Evolutionary conservation across 2,113 vertebrate genomes (phyloP).

Genomic region (Callorhinus ursinus): DNA sequence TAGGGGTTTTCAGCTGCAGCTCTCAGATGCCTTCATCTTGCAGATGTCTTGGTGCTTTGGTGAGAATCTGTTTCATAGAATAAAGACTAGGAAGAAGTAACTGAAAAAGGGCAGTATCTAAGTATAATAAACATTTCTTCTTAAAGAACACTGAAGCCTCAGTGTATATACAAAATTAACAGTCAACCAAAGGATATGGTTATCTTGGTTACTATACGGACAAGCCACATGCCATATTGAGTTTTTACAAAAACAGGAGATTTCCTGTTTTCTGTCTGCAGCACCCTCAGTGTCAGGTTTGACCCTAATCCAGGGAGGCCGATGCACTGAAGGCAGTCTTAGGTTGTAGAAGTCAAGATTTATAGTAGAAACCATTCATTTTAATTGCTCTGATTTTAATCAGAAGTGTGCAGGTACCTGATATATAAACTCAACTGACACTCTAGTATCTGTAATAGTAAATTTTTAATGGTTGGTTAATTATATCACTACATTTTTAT

Average conservation of each 20-base stretch:
- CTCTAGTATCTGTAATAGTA: slow-evolving; percentile 83
- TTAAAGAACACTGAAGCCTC: not conserved
- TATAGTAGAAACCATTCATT: not conserved
- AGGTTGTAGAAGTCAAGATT: not conserved
- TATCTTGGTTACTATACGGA: not conserved
- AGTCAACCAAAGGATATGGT: not conserved
- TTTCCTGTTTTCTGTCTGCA: not conserved
- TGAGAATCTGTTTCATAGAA: not conserved
- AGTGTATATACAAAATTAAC: not conserved
- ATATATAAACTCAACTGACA: slow-evolving; percentile 75
- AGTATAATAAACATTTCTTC: not conserved
- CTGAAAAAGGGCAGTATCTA: not conserved
- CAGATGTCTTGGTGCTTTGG: not conserved
- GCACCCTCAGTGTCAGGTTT: not conserved
- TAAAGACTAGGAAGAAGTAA: not conserved
- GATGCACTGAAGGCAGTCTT: not conserved
- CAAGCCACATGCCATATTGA: not conserved
- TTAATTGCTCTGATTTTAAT: not conserved
- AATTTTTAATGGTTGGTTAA: slow-evolving; percentile 93
- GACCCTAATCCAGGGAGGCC: not conserved
- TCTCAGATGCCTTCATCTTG: not conserved
- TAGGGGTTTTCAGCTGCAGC: not conserved
- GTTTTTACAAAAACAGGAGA: not conserved
- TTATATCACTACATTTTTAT: slow-evolving; percentile 93
- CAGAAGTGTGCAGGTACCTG: not conserved